Base-by-base conservation (phyloP, 2,797 vertebrate species). In the Molossus alvarezi region DNA sequence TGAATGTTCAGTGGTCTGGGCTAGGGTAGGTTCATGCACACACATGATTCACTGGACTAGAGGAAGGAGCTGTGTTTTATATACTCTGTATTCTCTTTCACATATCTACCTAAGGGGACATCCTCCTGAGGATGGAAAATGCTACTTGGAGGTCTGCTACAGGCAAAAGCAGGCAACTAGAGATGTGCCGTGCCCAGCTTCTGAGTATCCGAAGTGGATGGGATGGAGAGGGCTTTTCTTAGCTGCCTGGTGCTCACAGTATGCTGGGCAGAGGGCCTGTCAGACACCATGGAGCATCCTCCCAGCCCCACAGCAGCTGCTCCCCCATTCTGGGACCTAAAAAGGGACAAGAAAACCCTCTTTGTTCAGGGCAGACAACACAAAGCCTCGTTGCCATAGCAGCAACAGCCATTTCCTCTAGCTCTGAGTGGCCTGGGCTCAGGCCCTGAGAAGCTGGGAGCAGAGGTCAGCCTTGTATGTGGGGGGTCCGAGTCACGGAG, bases 401-500 rank as follows among this genome's bases (percentile, higher is more conserved):
- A 99, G 98, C 98, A 57, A 2, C 89, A 98, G 97, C 97, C 95
- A 98, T 98, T 98, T 98, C 98, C 98, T 98, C 98, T 45, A 88
- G 91, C 77, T 92, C 95, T 23, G 81, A 95, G 89, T 29, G 96
- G 95, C 80, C 89, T 71, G 91, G 83, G 76, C 71, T 95, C 62
- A 14, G 92, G 85, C 67, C 77, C 55, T 25, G 57, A 79, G 98
- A 98, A 98, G 98, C 97, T 76, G 29, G 97, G 98, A 95, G 98
- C 98, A 98, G 98, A 98, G 98, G 98, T 99, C 98, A 98, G 98
- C 84, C 65, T 90, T 97, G 96, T 98, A 95, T 97, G 96, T 97
- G 97, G 92, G 94, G 98, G 87, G 98, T 98, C 99, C 98, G 98
- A 99, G 99, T 99, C 99, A 99, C 98, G 97, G 99, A 98, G 98